Conservation (phyloP, 2,113 vertebrate species). For the Okapia johnstoni region DNA sequence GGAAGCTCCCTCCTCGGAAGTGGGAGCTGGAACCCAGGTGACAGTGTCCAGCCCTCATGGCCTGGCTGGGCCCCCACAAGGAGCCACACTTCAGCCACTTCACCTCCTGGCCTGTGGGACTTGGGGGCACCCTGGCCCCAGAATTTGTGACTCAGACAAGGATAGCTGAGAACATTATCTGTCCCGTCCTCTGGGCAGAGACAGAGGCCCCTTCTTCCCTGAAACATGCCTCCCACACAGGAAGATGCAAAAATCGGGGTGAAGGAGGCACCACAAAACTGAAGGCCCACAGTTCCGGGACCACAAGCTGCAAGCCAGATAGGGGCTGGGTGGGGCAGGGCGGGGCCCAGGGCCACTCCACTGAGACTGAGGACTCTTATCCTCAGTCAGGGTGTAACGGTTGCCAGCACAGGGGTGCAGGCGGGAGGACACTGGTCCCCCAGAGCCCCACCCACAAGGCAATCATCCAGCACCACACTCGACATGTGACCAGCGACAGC, state of each 20-base stretch:
- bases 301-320: too few species aligned
- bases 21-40: not conserved
- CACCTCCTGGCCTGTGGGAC: accelerated
- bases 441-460: not conserved
- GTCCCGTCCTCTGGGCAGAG: not conserved
- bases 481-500: accelerated
- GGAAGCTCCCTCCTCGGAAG: not conserved
- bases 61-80: not conserved
- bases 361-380: accelerated
- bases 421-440: not conserved
- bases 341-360: accelerated
- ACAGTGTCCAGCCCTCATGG: not conserved
- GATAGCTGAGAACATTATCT: not conserved
- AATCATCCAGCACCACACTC: accelerated
- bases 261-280: not conserved
- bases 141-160: not conserved
- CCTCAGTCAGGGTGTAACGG: accelerated
- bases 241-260: not conserved
- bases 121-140: not conserved
- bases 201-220: not conserved
- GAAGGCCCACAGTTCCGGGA: not conserved
- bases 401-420: not conserved
- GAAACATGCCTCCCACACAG: not conserved
- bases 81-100: not conserved
- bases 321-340: accelerated